Base-by-base conservation (phyloP, 1,140 invertebrate genomes). In the Ceratoteleas bidentatus region DNA sequence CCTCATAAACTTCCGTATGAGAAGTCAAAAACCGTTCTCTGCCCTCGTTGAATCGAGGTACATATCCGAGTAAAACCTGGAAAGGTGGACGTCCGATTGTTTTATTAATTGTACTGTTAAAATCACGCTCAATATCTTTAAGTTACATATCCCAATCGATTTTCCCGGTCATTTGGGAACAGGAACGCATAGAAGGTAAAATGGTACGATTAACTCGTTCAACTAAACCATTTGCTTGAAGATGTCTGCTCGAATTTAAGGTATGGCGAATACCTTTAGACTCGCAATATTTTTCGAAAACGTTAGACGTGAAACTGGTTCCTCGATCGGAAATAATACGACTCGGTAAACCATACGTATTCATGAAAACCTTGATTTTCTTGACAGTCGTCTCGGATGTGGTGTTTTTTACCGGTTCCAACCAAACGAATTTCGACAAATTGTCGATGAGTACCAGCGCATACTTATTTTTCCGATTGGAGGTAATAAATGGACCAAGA, bases 141-240 rank as follows among this genome's bases (percentile, higher is more conserved):
- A 84, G 10, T 3, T 65, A 36, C 2, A 13, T 3, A 43, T 81
- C 82, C 77, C 73, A 84, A 16, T 57, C 40, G 13, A 40, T 57
- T 33, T 33, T 53, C 4, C 16, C 15, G 5, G 50, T 7, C 3
- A 32, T 10, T 5, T 10, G 8, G 3, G 24, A 32, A 15, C 9
- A 32, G 2, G 9, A 9, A 2, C 53, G 34, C 9, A 58, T 6
- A 6, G 14, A 43, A 0, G 73, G 57, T 8, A 70, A 11, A 2
- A 62, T 34, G 2, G 81, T 83, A 0, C 52, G 50, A 49, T 83
- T 83, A 34, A 75, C 43, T 6, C 75, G 47, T 38, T 86, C 81
- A 0, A 85, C 74, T 54, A 69, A 70, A 0, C 81, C 83, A 24
- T 88, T 88, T 2, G 83, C 85, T 16, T 85, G 75, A 0, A 87